phyloP scores from a whole-genome alignment of 2,888 invertebrate genomes.

The Apamea monoglypha region DNA sequence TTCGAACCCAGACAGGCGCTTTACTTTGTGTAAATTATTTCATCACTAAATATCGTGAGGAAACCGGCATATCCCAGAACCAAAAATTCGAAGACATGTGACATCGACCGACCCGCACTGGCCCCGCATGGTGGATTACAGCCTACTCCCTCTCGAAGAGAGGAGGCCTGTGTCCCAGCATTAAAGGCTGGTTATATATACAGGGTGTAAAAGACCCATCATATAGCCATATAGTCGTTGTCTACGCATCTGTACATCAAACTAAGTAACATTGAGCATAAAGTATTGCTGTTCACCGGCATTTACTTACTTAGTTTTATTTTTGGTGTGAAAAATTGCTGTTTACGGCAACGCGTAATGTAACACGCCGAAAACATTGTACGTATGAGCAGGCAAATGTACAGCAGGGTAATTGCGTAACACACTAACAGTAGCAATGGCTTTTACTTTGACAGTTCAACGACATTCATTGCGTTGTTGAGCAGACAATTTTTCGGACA shows the following conservation, averaged over 20 bases:
- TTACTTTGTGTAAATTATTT: no score
- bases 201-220: not conserved
- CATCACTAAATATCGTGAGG: no score
- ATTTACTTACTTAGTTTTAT: not conserved
- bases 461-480: not conserved
- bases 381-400: not conserved
- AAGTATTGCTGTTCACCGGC: not conserved
- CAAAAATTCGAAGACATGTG: no score
- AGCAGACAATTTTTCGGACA: not conserved
- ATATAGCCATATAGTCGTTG: not conserved
- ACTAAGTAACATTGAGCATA: not conserved
- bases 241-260: not conserved
- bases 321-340: not conserved
- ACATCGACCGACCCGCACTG: no score
- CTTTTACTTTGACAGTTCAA: not conserved
- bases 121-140: no score
- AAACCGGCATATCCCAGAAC: no score
- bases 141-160: no score
- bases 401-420: not conserved
- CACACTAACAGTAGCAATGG: not conserved
- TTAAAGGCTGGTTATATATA: no score
- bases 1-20: no score
- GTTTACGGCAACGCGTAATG: not conserved
- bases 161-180: no score
- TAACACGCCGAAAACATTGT: not conserved